phyloP scores from a whole-genome alignment of 2,888 invertebrate species.

The Melinaea menophilus region DNA sequence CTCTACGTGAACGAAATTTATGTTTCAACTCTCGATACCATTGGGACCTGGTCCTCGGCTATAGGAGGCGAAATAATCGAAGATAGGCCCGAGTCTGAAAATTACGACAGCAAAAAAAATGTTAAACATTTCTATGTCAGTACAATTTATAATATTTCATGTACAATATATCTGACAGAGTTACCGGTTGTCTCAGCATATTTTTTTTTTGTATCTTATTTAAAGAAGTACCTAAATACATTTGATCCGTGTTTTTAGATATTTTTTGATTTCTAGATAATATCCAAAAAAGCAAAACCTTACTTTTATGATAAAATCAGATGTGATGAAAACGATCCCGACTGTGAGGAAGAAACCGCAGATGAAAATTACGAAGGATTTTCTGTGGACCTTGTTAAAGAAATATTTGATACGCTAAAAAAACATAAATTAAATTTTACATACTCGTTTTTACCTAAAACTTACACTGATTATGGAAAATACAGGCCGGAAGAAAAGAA shows the following conservation, averaged over 20 bases:
- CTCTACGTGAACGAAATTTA: constrained; percentile 82
- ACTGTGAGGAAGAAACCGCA: constrained; percentile 69
- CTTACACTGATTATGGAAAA: constrained; percentile 48
- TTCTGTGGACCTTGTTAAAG: constrained; percentile 84
- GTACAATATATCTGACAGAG: no score
- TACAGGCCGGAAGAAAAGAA: constrained; percentile 51
- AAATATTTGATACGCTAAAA: constrained; percentile 80
- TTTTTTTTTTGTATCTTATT: no score
- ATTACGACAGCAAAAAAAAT: constrained; percentile 70
- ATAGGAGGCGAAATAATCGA: constrained; percentile 76
- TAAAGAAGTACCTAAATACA: no score
- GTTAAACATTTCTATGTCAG: constrained; percentile 82
- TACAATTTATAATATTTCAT: constrained; percentile 12
- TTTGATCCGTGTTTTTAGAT: no score
- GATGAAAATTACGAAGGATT: constrained; percentile 86
- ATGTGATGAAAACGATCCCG: constrained; percentile 43
- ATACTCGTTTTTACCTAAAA: constrained; percentile 51
- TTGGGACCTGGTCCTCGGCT: constrained; percentile 58
- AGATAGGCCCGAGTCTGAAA: constrained; percentile 64
- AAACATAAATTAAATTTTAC: constrained; percentile 59
- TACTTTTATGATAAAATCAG: constrained; percentile 82
- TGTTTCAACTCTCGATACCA: constrained; percentile 43
- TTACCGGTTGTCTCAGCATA: no score
- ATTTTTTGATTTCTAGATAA: constrained; percentile 52
- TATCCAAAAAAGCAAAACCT: constrained; percentile 84